Base-by-base conservation (phyloP, 35 echinoderm and acorn worm species). In the Apostichopus parvimensis region DNA sequence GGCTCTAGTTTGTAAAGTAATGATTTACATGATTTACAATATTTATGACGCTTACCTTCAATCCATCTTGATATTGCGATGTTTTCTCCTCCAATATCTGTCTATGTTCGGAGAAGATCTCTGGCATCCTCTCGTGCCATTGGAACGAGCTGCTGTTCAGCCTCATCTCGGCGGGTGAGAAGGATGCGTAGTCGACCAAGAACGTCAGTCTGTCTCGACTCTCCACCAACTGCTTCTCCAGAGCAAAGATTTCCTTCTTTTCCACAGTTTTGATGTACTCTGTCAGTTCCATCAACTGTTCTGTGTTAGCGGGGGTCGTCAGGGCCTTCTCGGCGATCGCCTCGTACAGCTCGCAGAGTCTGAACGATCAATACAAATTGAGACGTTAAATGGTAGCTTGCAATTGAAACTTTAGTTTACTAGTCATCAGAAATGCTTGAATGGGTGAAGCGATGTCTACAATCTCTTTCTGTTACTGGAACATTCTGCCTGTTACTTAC, bases 91-190 rank as follows among this genome's bases (percentile, higher is more conserved):
- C 87, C 26, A 96, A 88, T 61, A 98, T 98, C 81, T 95, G 92
- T 76, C 83, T 94, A 53, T 98, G 95, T 79, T 98, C 97, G 13
- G 65, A 57, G 78, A 98, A 98, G 21, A 98, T 98, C 91, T 98
- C 97, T 73, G 95, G 97, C 94, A 98, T 95, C 12, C 97, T 93
- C 78, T 93, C 97, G 83, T 98, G 95, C 97, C 97, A 98, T 77
- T 98, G 97, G 68, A 98, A 98, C 26, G 97, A 94, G 77, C 97
- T 98, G 91, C 94, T 98, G 88, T 98, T 98, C 0, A 98, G 94
- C 23, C 97, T 91, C 87, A 96, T 98, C 93, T 98, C 97, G 21
- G 97, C 97, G 12, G 97, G 97, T 15, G 97, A 98, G 93, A 98
- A 98, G 58, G 91, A 94, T 6, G 97, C 95, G 61, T 94, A 98